Evolutionary conservation across 2,113 vertebrate species (phyloP).

Genomic region (Corynorhinus townsendii): DNA sequence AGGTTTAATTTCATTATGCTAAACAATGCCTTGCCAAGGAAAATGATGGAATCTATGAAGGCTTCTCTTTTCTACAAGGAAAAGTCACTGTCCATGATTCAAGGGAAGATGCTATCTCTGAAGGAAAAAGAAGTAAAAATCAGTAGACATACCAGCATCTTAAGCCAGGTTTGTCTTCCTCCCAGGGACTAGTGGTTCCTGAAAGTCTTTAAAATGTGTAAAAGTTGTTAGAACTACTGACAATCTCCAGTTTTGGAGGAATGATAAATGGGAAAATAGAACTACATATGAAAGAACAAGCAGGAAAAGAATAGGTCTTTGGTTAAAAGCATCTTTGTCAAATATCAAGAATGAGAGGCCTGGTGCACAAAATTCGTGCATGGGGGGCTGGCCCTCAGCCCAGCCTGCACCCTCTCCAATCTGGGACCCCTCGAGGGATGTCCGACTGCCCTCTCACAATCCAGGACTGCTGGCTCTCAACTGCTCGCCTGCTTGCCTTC

Average conservation of each 20-base stretch:
- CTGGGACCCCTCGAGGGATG: no score
- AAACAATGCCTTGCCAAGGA: not conserved
- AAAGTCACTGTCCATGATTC: not conserved
- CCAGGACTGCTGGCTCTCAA: no score
- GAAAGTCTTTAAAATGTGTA: not conserved
- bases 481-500: no score
- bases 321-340: not conserved
- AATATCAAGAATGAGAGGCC: not conserved
- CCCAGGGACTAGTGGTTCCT: not conserved
- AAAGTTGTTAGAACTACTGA: not conserved
- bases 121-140: no score
- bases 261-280: not conserved
- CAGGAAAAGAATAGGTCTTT: not conserved
- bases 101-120: not conserved
- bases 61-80: not conserved
- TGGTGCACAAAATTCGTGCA: no score
- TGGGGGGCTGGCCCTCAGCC: no score
- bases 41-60: no score
- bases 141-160: no score
- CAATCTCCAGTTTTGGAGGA: not conserved
- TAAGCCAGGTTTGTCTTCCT: no score
- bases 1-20: not conserved
- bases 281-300: slow-evolving; percentile 5
- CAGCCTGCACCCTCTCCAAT: no score
- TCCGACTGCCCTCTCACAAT: no score